Base-by-base conservation (phyloP, 2,113 vertebrate species). In the Toxostoma redivivum region DNA sequence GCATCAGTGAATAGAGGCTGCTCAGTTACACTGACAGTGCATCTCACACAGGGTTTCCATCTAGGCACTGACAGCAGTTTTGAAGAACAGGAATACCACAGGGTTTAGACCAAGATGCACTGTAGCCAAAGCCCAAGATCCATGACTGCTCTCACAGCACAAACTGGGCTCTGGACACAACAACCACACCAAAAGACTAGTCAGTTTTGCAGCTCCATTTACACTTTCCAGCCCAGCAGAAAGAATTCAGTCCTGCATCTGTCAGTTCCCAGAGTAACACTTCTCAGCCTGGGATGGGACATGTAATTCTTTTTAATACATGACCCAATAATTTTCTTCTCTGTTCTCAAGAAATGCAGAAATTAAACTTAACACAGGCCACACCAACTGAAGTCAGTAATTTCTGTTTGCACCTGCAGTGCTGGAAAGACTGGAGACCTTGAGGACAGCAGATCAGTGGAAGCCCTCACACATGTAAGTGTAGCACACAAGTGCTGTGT, bases 341-440 rank as follows among this genome's bases (percentile, higher is more conserved):
- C 66, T 35, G 7, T 69, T 82, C 14, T 73, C 83, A 70, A 81
- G 44, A 95, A 92, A 92, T 15, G 19, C 27, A 90, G 58, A 79
- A 90, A 96, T 88, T 74, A 67, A 92, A 86, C 40, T 82, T 69
- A 48, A 95, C 96, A 72, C 8, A 50, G 89, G 27, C 20, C 74
- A 74, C 72, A 96, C 10, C 47, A 85, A 28, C 16, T 12, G 6
- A 66, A 88, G 56, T 70, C 47, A 94, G 88, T 74, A 45, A 72
- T 70, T 95, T 91, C 78, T 57, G 66, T 54, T 77, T 64, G 50
- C n/a, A 76, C 45, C 81, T 51, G 79, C 28, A 92, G n/a, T 79
- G 37, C 27, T 92, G 50, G 50, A 45, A 87, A 80, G 48, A 33
- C 82, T 67, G 67, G 91, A 92, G 51, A 94, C n/a, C 76, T 7